A percentile compares a stretch with the other conserved stretches of the same genome.
Conservation (phyloP, 2,113 vertebrate species). For the Zosterops lateralis region DNA sequence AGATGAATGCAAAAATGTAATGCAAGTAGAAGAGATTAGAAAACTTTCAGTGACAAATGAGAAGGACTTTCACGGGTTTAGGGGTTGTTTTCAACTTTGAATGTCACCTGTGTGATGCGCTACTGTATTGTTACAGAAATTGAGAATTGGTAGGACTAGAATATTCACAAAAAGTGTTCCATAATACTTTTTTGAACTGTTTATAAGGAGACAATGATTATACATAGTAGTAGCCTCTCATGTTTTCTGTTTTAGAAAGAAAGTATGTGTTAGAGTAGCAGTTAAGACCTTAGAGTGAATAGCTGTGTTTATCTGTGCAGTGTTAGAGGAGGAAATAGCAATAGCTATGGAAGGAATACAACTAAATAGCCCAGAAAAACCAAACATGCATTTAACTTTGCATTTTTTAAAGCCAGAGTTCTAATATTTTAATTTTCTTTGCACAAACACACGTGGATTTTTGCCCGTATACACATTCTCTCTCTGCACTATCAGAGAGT, state of each 20-base stretch:
- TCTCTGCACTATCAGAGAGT: background rate
- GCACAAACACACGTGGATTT: background rate
- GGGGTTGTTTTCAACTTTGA: background rate
- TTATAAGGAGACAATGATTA: background rate
- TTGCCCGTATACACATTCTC: background rate
- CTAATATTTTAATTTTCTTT: background rate
- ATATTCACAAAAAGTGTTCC: background rate
- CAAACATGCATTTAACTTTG: background rate
- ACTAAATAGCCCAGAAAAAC: background rate
- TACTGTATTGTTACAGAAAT: background rate
- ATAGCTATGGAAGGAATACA: background rate
- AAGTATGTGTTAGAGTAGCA: background rate
- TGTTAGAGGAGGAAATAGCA: background rate
- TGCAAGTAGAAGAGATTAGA: background rate
- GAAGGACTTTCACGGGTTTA: background rate
- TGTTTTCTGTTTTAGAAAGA: background rate
- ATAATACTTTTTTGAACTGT: background rate
- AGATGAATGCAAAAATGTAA: background rate
- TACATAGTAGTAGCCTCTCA: background rate
- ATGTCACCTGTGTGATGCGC: background rate
- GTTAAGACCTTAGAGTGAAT: background rate
- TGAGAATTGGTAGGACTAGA: background rate
- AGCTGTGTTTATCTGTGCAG: background rate
- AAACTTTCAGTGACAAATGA: background rate
- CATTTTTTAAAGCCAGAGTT: background rate